phyloP scores from a whole-genome alignment of 2,888 invertebrate genomes.

The Drosophila pseudotakahashii region DNA sequence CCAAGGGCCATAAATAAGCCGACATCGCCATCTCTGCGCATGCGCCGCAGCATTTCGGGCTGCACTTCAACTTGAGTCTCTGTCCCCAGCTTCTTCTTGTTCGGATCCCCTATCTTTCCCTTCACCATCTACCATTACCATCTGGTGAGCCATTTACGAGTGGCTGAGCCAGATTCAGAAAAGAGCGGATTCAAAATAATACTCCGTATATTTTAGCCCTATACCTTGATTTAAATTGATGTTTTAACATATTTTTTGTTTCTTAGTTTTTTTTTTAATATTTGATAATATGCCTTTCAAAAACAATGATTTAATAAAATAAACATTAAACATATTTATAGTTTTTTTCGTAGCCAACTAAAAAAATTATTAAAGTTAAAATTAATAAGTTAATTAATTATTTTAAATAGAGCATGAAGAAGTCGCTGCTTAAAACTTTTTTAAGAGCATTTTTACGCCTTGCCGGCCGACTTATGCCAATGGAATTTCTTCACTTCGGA shows the following conservation, averaged over 20 bases:
- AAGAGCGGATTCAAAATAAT: neutral
- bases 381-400: too few relatives aligned
- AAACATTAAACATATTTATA: too few relatives aligned
- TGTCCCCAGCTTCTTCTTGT: conserved; percentile 18
- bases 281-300: too few relatives aligned
- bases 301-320: too few relatives aligned
- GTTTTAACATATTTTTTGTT: too few relatives aligned
- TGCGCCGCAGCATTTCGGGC: conserved; percentile 71
- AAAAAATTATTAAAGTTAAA: too few relatives aligned
- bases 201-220: neutral
- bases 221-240: neutral
- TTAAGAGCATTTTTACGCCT: conserved; percentile 21
- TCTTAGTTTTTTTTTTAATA: too few relatives aligned
- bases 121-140: conserved; percentile 19
- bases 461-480: conserved; percentile 64
- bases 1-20: conserved; percentile 75
- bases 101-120: conserved; percentile 16
- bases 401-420: conserved; percentile 2
- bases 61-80: conserved; percentile 74
- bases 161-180: neutral
- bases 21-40: conserved; percentile 58
- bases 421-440: neutral
- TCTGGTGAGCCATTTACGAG: conserved; percentile 19
- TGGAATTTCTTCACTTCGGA: conserved; percentile 63
- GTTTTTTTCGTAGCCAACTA: too few relatives aligned